These are phyloP conservation scores for Drosophila sp. DNA, from an alignment of 1,140 invertebrate species.

Conservation along the genomic window DNA sequence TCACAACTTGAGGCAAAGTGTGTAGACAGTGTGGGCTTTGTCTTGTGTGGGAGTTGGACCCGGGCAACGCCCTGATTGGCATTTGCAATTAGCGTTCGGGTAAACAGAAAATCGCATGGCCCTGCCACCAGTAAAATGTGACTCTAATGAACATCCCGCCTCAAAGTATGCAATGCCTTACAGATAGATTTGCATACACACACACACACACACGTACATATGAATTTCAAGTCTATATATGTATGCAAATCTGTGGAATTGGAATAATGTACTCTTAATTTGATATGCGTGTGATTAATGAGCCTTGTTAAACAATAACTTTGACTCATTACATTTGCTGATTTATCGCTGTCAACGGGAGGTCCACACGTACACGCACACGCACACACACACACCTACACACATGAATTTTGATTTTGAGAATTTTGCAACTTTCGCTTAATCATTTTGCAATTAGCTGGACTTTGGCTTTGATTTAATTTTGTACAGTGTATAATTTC, in stretches of 20 bases:
- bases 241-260: conserved; percentile 42
- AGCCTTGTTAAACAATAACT: conserved; percentile 64
- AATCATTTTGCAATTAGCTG: conserved; percentile 69
- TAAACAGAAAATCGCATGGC: conserved; percentile 65
- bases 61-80: conserved; percentile 70
- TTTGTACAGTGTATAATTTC: conserved; percentile 25
- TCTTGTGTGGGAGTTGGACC: conserved; percentile 39
- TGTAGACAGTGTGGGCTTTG: conserved; percentile 36
- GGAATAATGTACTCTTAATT: conserved; percentile 79
- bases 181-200: conserved; percentile 8
- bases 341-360: conserved; percentile 73
- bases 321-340: conserved; percentile 74
- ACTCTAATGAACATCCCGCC: conserved; percentile 34
- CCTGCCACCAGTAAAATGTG: conserved; percentile 25
- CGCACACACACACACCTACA: conserved; percentile 5
- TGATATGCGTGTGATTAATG: conserved; percentile 74
- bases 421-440: conserved; percentile 57
- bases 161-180: conserved; percentile 36
- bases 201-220: not conserved
- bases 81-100: conserved; percentile 81
- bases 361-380: conserved; percentile 24
- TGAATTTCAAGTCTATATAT: not conserved
- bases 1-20: conserved; percentile 22
- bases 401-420: conserved; percentile 39
- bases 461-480: conserved; percentile 33